Evolutionary conservation across 2,888 invertebrate species (phyloP).

Genomic region (Lomographa bimaculata): DNA sequence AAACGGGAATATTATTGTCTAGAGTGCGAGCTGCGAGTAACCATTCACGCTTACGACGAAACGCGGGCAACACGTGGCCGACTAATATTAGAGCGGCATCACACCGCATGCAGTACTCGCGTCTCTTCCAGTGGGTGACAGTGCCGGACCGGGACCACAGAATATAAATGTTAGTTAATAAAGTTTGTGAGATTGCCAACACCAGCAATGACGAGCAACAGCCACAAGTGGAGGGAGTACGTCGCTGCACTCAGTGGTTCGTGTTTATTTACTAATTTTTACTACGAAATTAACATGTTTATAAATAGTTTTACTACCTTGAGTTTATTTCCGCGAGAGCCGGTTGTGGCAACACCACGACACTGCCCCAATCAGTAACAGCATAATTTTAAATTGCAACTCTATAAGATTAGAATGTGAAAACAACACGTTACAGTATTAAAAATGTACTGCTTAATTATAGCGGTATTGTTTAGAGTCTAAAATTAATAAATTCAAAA

Average conservation of each 20-base stretch:
- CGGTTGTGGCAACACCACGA: constrained; percentile 4
- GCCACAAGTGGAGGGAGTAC: constrained; percentile 78
- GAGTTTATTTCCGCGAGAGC: constrained; percentile 1
- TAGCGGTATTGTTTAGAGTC: too few species aligned
- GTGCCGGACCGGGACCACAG: constrained; percentile 48
- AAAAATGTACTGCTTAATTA: too few species aligned
- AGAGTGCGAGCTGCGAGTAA: constrained; percentile 43
- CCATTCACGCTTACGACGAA: constrained; percentile 70
- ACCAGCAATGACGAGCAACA: constrained; percentile 64
- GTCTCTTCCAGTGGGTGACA: constrained; percentile 47
- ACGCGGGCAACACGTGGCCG: constrained; percentile 71
- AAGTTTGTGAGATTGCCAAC: constrained; percentile 55
- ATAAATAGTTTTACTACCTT: not conserved
- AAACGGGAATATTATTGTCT: constrained; percentile 44
- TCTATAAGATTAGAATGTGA: too few species aligned
- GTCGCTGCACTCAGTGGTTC: constrained; percentile 76
- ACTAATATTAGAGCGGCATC: constrained; percentile 66
- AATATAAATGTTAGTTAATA: constrained; percentile 72
- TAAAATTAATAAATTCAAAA: too few species aligned
- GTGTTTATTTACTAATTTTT: constrained; percentile 52
- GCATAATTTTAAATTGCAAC: too few species aligned
- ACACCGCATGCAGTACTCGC: constrained; percentile 32
- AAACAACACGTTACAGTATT: too few species aligned
- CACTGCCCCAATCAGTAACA: too few species aligned
- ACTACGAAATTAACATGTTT: constrained; percentile 5